Evolutionary conservation across 2,888 invertebrate species (phyloP).

Genomic region (Drosophila birchii): DNA sequence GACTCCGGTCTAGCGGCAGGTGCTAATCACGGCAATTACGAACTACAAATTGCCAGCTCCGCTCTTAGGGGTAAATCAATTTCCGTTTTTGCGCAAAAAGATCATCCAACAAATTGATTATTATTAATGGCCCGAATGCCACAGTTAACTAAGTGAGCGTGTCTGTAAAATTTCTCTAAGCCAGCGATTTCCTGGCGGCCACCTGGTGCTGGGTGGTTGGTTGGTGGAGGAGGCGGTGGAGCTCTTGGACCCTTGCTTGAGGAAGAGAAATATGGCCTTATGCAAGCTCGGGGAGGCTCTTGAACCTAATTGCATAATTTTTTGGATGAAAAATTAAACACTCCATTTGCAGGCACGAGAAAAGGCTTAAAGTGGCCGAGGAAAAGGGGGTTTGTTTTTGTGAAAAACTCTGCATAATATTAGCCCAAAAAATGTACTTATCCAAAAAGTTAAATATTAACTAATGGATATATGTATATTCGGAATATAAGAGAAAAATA

Average conservation of each 20-base stretch:
- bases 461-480: not conserved
- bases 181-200: conserved; percentile 58
- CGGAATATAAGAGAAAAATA: not conserved
- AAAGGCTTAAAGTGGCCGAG: not conserved
- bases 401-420: conserved; percentile 8
- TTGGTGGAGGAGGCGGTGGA: not conserved
- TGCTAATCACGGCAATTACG: conserved; percentile 53
- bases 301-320: conserved; percentile 48
- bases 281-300: conserved; percentile 43
- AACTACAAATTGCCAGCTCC: conserved; percentile 33
- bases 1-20: conserved; percentile 39
- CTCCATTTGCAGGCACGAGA: conserved; percentile 1
- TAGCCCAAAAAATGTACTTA: not conserved
- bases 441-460: not conserved
- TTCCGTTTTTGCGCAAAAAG: conserved; percentile 56
- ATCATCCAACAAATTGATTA: conserved; percentile 51
- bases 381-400: not conserved
- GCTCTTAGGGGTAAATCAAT: conserved; percentile 63
- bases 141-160: conserved; percentile 68
- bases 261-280: conserved; percentile 43
- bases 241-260: not conserved
- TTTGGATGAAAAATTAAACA: conserved; percentile 30
- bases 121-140: conserved; percentile 47
- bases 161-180: conserved; percentile 55
- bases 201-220: conserved; percentile 7